Percentiles rank a stretch among this genome's conserved stretches.
phyloP scores from a whole-genome alignment of 1,140 invertebrate species.

The Drosophila sp. region DNA sequence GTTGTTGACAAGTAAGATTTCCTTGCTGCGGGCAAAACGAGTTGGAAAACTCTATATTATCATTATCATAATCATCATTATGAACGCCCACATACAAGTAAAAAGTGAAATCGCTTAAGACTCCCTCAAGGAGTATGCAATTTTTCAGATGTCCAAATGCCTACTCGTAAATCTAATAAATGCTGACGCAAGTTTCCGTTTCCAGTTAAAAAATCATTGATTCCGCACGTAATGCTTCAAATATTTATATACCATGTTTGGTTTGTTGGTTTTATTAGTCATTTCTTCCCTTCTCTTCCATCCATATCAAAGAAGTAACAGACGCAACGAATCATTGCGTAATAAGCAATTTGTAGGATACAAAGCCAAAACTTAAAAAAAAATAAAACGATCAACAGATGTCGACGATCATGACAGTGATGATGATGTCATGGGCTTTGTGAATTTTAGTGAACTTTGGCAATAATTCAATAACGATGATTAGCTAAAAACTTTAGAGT shows the following conservation, averaged over 20 bases:
- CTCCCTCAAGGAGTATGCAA: slow-evolving; percentile 14
- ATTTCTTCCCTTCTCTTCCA: slow-evolving; percentile 11
- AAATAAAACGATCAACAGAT: slow-evolving; percentile 35
- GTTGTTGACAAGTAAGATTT: slow-evolving; percentile 25
- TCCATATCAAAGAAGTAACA: slow-evolving; percentile 22
- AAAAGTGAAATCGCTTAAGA: slow-evolving; percentile 15
- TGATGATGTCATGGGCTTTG: slow-evolving; percentile 38
- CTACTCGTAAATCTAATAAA: slow-evolving; percentile 41
- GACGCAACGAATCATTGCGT: slow-evolving; percentile 62
- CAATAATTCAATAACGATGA: slow-evolving; percentile 64
- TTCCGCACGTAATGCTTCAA: slow-evolving; percentile 16
- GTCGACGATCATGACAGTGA: slow-evolving; percentile 36
- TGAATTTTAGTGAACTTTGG: slow-evolving; percentile 58
- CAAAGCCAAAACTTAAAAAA: slow-evolving; percentile 5
- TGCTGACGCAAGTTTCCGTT: slow-evolving; percentile 52
- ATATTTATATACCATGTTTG: slow-evolving; percentile 24
- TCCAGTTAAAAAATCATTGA: slow-evolving; percentile 15
- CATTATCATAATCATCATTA: slow-evolving; percentile 12
- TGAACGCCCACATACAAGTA: slow-evolving; percentile 14
- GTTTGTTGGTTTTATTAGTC: slow-evolving; percentile 36
- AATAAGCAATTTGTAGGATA: slow-evolving; percentile 65
- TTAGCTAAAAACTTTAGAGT: slow-evolving; percentile 48
- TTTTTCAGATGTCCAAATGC: neutral
- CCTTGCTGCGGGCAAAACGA: slow-evolving; percentile 1
- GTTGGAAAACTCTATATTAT: neutral